Conservation (phyloP, 2,113 vertebrate species). For the Dromaius novaehollandiae region DNA sequence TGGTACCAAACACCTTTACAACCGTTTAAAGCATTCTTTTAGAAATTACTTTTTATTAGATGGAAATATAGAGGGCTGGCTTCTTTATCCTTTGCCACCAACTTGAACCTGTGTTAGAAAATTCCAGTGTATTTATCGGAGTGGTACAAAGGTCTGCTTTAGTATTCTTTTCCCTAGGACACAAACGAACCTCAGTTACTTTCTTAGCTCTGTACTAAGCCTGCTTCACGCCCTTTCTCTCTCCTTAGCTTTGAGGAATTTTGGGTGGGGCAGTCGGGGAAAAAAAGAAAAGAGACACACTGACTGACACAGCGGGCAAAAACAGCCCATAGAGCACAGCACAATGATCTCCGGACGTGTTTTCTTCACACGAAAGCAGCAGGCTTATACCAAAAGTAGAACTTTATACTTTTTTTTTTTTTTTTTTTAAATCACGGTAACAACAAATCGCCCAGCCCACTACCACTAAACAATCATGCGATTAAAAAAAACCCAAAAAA, state of each 20-base stretch:
- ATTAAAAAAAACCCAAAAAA: no score
- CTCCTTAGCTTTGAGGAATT: slow-evolving; percentile 31
- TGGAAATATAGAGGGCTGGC: accelerated
- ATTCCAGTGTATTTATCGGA: neutral
- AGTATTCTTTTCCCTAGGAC: neutral
- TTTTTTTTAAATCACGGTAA: neutral
- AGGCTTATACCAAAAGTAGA: neutral
- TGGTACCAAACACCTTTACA: neutral
- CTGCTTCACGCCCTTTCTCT: neutral
- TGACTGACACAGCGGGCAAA: neutral
- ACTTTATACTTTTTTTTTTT: neutral
- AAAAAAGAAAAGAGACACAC: neutral
- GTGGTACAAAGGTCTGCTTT: neutral
- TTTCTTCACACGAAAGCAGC: neutral
- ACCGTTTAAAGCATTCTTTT: neutral
- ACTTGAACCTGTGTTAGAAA: neutral
- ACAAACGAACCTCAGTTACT: neutral
- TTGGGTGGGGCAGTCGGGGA: neutral
- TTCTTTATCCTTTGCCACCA: neutral
- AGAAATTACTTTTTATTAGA: neutral
- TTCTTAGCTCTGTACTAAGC: neutral
- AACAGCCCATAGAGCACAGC: neutral
- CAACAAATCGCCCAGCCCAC: neutral
- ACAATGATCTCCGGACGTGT: neutral
- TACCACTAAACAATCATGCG: neutral